These are phyloP conservation scores for Lagenorhynchus albirostris DNA, from an alignment of 2,113 vertebrate genomes.

Conservation along the genomic window DNA sequence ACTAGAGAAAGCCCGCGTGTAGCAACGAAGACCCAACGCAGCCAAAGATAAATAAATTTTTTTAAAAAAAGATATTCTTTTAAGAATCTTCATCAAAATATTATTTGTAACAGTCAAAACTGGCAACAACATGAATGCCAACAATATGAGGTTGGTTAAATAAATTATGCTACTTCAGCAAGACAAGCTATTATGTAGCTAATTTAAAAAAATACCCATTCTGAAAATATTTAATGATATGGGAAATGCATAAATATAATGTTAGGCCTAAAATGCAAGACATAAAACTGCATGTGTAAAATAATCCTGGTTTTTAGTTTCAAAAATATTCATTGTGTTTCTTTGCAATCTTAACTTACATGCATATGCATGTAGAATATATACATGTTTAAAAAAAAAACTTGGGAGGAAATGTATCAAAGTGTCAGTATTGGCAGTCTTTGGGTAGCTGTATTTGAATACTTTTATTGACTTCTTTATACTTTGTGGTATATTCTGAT, in stretches of 20 bases:
- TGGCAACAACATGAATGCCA: background rate
- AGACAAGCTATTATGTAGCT: background rate
- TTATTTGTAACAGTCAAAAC: background rate
- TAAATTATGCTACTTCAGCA: background rate
- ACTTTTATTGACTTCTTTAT: background rate
- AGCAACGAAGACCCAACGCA: too few species aligned
- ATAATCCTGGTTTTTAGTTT: background rate
- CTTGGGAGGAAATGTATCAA: background rate
- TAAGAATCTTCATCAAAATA: constrained; percentile 22
- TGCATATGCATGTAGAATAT: background rate
- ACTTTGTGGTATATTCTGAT: background rate
- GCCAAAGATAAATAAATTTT: too few species aligned
- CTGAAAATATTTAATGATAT: background rate
- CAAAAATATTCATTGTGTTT: background rate
- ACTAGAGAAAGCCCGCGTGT: too few species aligned
- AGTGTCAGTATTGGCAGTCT: background rate
- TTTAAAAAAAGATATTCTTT: background rate
- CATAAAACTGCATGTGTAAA: background rate
- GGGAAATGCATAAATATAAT: background rate
- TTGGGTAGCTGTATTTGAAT: background rate
- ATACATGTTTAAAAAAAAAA: background rate
- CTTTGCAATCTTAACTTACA: background rate
- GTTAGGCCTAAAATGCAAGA: background rate
- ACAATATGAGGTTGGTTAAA: background rate
- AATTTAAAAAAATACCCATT: background rate